Conservation (phyloP, 2,113 vertebrate species). For the Apeltes quadracus region DNA sequence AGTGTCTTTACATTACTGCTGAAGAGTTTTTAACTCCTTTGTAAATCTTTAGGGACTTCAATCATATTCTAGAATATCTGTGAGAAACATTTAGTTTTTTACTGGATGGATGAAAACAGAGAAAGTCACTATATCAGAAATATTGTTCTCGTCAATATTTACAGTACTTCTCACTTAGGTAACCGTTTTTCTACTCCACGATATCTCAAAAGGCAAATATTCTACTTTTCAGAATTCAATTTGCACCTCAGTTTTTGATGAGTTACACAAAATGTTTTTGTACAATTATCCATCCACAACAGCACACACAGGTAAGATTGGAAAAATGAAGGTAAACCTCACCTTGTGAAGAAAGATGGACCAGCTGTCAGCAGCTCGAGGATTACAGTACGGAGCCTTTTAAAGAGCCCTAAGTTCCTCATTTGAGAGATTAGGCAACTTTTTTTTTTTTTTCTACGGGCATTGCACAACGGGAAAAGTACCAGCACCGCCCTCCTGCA, state of each 20-base stretch:
- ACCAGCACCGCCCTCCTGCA: constrained; percentile 54
- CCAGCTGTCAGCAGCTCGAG: neutral
- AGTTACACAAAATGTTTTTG: neutral
- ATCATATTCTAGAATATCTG: neutral
- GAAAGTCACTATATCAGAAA: neutral
- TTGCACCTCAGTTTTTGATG: neutral
- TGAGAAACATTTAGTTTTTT: neutral
- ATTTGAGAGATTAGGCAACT: constrained; percentile 13
- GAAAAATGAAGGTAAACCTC: neutral
- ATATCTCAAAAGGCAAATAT: neutral
- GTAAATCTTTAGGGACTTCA: neutral
- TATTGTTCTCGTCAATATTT: neutral
- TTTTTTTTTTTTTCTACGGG: neutral
- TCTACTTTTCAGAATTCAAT: neutral
- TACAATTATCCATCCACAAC: neutral
- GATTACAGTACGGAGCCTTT: neutral
- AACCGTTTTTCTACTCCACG: neutral
- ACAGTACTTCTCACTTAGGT: neutral
- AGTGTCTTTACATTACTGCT: neutral
- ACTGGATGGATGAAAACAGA: neutral
- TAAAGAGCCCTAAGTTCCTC: constrained; percentile 20
- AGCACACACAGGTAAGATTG: neutral
- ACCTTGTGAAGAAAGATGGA: constrained; percentile 32
- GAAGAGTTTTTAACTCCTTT: neutral
- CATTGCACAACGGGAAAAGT: constrained; percentile 58